Evolutionary conservation across 2,888 invertebrate genomes (phyloP), one percentile per base, ranked within the genome.

Genomic region (Panorpa germanica): DNA sequence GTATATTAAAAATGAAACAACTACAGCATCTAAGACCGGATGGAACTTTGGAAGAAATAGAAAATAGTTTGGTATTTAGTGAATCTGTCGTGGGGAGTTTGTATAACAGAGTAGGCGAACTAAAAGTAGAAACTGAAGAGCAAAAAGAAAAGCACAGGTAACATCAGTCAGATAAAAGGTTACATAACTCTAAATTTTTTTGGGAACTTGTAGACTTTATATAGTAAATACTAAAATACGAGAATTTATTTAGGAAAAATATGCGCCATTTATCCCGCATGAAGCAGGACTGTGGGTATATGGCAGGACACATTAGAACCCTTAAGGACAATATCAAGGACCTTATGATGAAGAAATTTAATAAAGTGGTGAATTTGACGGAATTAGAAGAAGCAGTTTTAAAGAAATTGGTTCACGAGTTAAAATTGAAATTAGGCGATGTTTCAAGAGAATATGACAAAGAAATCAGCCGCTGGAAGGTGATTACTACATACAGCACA

Each of bases 1-100:
- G 78, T 1, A 53, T 80, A 5, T 43, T 83, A 13, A 66, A 67
- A 18, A 63, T 78, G 42, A 63, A 71, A 45, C 82, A 81, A 45
- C 54, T 82, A 13, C 63, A 67, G 42, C 59, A 65, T 41, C 55
- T 63, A 24, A 44, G 42, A 6, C 53, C 64, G 4, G 59, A 61
- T 1, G 48, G 59, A 0, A 57, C 59, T 2, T 41, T 61, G 6
- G 49, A 46, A 1, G 59, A 59, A 8, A 44, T 59, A 17, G 41
- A 46, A 13, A 43, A 55, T 15, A 59, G 63, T 1, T 55, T 78
- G 4, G 60, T 80, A 4, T 76, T 80, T 42, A 68, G 72, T 9
- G 70, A 64, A 38, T 46, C 52, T 1, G 51, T 57, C 43, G 52
- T 80, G n/a, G 39, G 52, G 1, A 54, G 57, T 26, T 51, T 80